Evolutionary conservation across 2,888 invertebrate species (phyloP), one percentile per base, ranked within the genome.

Genomic region (Latheticus oryzae): DNA sequence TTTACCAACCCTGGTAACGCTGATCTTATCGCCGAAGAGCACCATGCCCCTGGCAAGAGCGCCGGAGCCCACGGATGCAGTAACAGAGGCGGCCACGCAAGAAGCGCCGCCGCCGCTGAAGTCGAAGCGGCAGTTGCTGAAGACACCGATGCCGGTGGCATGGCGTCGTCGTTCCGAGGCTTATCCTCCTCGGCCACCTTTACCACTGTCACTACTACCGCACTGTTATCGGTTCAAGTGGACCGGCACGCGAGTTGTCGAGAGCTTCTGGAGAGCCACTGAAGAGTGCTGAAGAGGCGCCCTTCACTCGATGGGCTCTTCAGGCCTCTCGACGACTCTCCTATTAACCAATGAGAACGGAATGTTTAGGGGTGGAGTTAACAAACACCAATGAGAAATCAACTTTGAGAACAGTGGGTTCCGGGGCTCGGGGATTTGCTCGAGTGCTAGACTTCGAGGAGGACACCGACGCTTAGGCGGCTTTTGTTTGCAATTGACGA

Each of bases 1-100:
- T n/a, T n/a, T n/a, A 82, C 87, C 85, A 84, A 89, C 89, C 89
- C 87, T 45, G 89, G 90, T 69, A 90, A 81, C 61, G 89, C 89
- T 52, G 86, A 87, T 37, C 88, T 86, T 59, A 89, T 87, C 71
- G 86, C 89, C 38, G 72, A 78, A 48, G 73, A 77, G 79, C 86
- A 90, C 74, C 86, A 87, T 61, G 87, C 87, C 56, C 83, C 82
- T 62, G 89, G 88, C 65, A 88, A 73, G 60, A 89, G 81, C 24
- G 88, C 87, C 66, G 88, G 88, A 47, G 87, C 88, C 89, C 89
- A 90, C 12, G 89, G 89, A 67, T 87, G 87, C 76, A 90, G 79
- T 70, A 90, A 77, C 60, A 89, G 85, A 32, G 90, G 90, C 70
- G 88, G 88, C 89, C 89, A 89, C 9, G 87, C 87, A 74, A 89